phyloP scores from a whole-genome alignment of 2,113 vertebrate species.

The Grammomys dolichurus region DNA sequence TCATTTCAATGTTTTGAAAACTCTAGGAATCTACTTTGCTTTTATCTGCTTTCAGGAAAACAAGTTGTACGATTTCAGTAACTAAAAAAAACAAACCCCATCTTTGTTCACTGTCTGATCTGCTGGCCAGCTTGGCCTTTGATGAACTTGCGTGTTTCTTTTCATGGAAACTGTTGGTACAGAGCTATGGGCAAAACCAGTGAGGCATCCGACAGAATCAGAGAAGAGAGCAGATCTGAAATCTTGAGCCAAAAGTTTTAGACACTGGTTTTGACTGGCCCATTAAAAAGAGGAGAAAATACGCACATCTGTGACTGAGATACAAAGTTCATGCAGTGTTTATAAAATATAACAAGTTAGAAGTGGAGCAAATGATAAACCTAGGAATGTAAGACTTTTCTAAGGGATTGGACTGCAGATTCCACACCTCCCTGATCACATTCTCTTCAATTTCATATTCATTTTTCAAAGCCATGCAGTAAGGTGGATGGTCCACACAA shows the following conservation, averaged over 20 bases:
- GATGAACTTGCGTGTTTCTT: slow-evolving; percentile 2
- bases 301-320: neutral
- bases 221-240: slow-evolving; percentile 21
- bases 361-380: neutral
- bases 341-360: slow-evolving; percentile 46
- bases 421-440: neutral
- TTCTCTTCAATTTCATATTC: neutral
- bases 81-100: slow-evolving; percentile 67
- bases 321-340: neutral
- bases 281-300: slow-evolving; percentile 6
- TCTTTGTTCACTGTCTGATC: slow-evolving; percentile 66
- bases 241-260: slow-evolving; percentile 6
- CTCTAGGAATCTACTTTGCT: slow-evolving; percentile 53
- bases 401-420: neutral
- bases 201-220: neutral
- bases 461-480: neutral
- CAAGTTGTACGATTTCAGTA: slow-evolving; percentile 61
- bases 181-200: neutral
- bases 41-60: slow-evolving; percentile 72
- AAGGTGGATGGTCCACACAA: neutral
- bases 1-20: slow-evolving; percentile 60
- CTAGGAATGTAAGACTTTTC: slow-evolving; percentile 18
- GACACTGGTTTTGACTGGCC: neutral
- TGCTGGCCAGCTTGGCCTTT: neutral
- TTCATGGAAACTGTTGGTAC: neutral